Conservation (phyloP, 1,140 invertebrate genomes). For the Hylyphantes graminicola region DNA sequence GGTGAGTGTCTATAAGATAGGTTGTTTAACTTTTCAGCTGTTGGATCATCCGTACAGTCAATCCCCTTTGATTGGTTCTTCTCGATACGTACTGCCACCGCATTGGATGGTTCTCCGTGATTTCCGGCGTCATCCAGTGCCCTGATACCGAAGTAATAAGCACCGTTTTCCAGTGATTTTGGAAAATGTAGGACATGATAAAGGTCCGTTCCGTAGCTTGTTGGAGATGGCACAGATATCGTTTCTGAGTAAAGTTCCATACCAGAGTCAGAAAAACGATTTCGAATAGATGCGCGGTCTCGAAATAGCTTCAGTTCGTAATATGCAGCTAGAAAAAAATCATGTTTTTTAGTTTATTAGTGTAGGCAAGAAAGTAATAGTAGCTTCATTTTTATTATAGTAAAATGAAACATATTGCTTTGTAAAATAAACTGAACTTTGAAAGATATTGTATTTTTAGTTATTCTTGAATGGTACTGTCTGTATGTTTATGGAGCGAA, state of each 20-base stretch:
- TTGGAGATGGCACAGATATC: constrained; percentile 49
- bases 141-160: constrained; percentile 70
- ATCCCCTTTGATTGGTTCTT: background rate
- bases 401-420: constrained; percentile 19
- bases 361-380: background rate
- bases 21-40: background rate
- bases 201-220: constrained; percentile 61
- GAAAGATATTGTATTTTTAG: no score
- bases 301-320: constrained; percentile 42
- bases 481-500: no score
- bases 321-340: constrained; percentile 32
- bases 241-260: constrained; percentile 60
- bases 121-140: constrained; percentile 69
- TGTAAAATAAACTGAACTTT: no score
- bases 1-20: no score
- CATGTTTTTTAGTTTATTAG: background rate
- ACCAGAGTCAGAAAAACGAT: constrained; percentile 42
- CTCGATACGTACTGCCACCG: constrained; percentile 62
- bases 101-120: constrained; percentile 72
- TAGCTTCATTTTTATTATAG: background rate
- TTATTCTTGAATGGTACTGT: no score
- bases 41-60: constrained; percentile 2
- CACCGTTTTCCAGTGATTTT: constrained; percentile 64
- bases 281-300: constrained; percentile 3
- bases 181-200: constrained; percentile 67